Conservation (phyloP, 2,888 invertebrate species). For the Lathronympha strigana region DNA sequence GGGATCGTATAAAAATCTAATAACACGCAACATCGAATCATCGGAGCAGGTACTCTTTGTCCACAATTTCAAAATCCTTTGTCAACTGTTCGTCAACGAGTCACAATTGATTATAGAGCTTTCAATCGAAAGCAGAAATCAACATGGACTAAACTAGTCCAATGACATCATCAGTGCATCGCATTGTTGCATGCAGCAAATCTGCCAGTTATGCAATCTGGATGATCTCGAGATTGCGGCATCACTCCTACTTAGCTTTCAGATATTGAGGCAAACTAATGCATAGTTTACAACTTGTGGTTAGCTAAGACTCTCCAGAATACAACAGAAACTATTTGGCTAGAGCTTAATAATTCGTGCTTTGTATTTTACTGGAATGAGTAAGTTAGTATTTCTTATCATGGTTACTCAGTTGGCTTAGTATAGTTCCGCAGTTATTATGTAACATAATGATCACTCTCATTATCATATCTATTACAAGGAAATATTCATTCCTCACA, state of each 20-base stretch:
- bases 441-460: too few species aligned
- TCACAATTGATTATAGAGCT: slow-evolving; percentile 37
- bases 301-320: slow-evolving; percentile 25
- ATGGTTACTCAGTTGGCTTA: too few species aligned
- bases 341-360: neutral
- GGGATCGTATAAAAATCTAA: neutral
- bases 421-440: too few species aligned
- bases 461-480: neutral
- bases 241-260: slow-evolving; percentile 32
- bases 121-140: slow-evolving; percentile 30
- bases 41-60: neutral
- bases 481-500: neutral
- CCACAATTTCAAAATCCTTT: slow-evolving; percentile 26
- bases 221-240: slow-evolving; percentile 39
- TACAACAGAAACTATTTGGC: neutral
- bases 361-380: neutral
- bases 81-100: slow-evolving; percentile 24
- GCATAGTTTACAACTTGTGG: slow-evolving; percentile 18
- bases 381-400: too few species aligned
- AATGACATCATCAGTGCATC: slow-evolving; percentile 33
- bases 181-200: slow-evolving; percentile 35
- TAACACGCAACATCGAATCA: slow-evolving; percentile 8
- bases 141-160: slow-evolving; percentile 34
- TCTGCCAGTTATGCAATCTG: slow-evolving; percentile 36
- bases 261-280: slow-evolving; percentile 25